Evolutionary conservation across 1,140 invertebrate species (phyloP), one percentile per base, ranked within the genome.

Genomic region (Aphelenchoides besseyi): DNA sequence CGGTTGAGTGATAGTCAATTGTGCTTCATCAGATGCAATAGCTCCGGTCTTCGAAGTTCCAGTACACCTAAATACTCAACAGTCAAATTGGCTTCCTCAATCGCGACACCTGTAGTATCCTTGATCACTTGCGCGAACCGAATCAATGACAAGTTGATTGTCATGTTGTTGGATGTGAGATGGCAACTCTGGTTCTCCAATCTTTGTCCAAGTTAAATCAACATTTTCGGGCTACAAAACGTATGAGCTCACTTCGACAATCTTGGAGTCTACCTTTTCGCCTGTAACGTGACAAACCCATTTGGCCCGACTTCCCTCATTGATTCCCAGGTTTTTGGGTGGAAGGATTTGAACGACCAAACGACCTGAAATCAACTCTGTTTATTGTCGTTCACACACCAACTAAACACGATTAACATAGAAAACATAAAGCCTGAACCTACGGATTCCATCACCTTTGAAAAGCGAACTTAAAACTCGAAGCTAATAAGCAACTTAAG

Each of bases 51-150:
- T 66, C 16, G 63, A 32, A 12, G 63, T 66, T 66, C 63, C 63
- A 37, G 36, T 66, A 8, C 63, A 66, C 5, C 41, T 48, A 23
- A 48, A 48, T 23, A 23, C 12, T 23, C 12, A 48, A 23, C 12
- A 48, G 41, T 23, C 12, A 48, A 23, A 23, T 48, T 48, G 8
- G 59, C n/a, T 8, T 2, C 73, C 59, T 2, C 63, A 62, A 5
- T 72, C 82, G 9, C 73, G 77, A 62, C 80, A 82, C 48, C 81
- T 67, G 62, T 83, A 83, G 41, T 83, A 74, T 23, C 81, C 81
- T 12, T 41, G 67, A 59, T 83, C 81, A 2, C 48, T 52, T 18
- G 54, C 23, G 2, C 63, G 53, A 18, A 82, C 83, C 9, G 37
- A 69, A 59, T 83, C 71, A 26, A 83, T 71, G 32, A 82, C 69